Conservation (phyloP, 2,113 vertebrate species). For the Zosterops pallidus region DNA sequence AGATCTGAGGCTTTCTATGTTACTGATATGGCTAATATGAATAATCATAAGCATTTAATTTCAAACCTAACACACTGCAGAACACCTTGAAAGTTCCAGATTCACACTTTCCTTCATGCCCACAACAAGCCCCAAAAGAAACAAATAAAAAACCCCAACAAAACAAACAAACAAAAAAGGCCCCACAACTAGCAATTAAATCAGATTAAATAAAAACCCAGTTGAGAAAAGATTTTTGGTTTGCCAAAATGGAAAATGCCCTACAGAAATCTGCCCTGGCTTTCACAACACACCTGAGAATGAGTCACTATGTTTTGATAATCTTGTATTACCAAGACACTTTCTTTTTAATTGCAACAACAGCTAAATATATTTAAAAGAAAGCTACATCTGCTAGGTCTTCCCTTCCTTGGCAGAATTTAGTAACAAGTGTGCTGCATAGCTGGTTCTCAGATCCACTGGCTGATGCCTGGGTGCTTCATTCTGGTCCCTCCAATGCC, state of each 20-base stretch:
- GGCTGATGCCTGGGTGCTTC: background rate
- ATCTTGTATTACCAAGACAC: background rate
- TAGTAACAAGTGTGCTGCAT: background rate
- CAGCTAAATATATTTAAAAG: background rate
- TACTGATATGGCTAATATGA: background rate
- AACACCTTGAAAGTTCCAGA: background rate
- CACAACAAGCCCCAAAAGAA: background rate
- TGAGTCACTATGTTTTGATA: background rate
- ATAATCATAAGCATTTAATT: background rate
- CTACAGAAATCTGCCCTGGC: background rate
- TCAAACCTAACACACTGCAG: background rate
- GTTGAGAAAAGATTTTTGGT: background rate
- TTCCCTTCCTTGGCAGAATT: background rate
- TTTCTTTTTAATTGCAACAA: background rate
- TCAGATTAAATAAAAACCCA: background rate
- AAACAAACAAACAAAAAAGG: background rate
- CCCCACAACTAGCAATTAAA: background rate
- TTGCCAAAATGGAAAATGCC: background rate
- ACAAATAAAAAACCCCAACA: background rate
- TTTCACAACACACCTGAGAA: conserved; percentile 1
- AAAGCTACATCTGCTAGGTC: background rate
- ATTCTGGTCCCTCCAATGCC: background rate
- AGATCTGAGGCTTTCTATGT: background rate
- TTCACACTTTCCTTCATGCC: background rate
- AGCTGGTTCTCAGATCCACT: background rate